phyloP scores from a whole-genome alignment of 1,140 invertebrate genomes.

The Thaumatotibia leucotreta region DNA sequence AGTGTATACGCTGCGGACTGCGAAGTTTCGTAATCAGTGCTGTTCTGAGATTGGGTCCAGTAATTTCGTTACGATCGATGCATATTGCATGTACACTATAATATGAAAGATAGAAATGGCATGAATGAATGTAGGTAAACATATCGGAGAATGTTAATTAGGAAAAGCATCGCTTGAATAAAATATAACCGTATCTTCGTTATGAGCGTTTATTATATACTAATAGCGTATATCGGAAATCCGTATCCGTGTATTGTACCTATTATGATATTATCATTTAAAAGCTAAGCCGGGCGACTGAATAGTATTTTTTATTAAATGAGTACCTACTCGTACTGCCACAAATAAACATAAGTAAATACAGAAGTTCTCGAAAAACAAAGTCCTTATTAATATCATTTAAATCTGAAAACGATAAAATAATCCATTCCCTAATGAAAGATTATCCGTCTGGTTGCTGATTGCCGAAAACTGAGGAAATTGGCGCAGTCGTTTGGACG shows the following conservation, averaged over 20 bases:
- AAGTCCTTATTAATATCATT: not conserved
- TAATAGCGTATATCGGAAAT: too few species aligned
- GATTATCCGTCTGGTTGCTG: slow-evolving; percentile 11
- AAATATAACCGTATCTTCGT: too few species aligned
- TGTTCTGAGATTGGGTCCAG: not conserved
- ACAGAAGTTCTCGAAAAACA: not conserved
- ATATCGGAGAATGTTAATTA: too few species aligned
- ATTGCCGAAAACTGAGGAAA: slow-evolving; percentile 15
- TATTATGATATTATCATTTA: too few species aligned
- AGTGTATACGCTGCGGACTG: too few species aligned
- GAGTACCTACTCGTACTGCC: too few species aligned
- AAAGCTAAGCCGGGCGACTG: too few species aligned
- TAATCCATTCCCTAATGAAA: not conserved
- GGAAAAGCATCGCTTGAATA: too few species aligned
- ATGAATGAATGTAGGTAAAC: too few species aligned
- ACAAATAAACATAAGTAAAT: not conserved
- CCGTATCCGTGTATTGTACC: too few species aligned
- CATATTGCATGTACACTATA: not conserved
- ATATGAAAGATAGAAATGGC: not conserved
- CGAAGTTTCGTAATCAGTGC: not conserved
- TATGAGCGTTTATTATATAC: too few species aligned
- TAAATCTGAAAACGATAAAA: not conserved
- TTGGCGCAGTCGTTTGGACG: slow-evolving; percentile 23
- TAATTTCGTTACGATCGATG: not conserved
- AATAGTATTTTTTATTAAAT: too few species aligned